Evolutionary conservation across 53 echinoderm and acorn worm genomes (phyloP), one percentile per base, ranked within the genome.

Genomic region (Temnopleurus reevesii): DNA sequence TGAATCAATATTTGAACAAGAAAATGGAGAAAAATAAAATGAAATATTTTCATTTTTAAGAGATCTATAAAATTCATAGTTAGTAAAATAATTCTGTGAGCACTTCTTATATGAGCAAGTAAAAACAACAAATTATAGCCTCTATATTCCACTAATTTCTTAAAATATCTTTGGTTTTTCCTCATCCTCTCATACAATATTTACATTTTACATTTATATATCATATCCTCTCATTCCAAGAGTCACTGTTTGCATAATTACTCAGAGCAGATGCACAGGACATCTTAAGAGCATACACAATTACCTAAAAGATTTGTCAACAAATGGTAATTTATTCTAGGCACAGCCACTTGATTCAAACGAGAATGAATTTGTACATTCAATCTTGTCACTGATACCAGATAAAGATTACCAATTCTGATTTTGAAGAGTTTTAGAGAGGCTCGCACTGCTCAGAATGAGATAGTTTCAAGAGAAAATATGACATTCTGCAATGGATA

Each of bases 301-400:
- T 71, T 41, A 71, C 17, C n/a, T 49, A n/a, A 23, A 41, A 21
- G 41, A 19, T 4, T n/a, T 38, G 38, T 21, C 36, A 6, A 21
- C 21, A 21, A 71, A 71, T 71, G 71, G 71, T 71, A 71, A 71
- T 71, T 41, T 71, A 71, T 71, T 71, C 38, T 9, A 71, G 7
- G n/a, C 71, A 71, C 71, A 35, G 13, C 4, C 5, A 71, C 71
- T 71, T 71, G 71, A 38, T 38, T 71, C 12, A 71, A 71, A 19
- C 21, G 41, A 41, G 71, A 38, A 71, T 71, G 71, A 41, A 71
- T 38, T 71, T 71, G 71, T 71, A 71, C 71, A 71, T 71, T 41
- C 71, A 71, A 71, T 71, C 71, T 71, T 71, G 71, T 71, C 41
- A 71, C 41, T 71, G 71, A 71, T 71, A 71, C n/a, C 71, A 21